Percentiles rank a stretch among this genome's conserved stretches.
phyloP scores from a whole-genome alignment of 2,888 invertebrate species.

The Hemithea aestivaria region DNA sequence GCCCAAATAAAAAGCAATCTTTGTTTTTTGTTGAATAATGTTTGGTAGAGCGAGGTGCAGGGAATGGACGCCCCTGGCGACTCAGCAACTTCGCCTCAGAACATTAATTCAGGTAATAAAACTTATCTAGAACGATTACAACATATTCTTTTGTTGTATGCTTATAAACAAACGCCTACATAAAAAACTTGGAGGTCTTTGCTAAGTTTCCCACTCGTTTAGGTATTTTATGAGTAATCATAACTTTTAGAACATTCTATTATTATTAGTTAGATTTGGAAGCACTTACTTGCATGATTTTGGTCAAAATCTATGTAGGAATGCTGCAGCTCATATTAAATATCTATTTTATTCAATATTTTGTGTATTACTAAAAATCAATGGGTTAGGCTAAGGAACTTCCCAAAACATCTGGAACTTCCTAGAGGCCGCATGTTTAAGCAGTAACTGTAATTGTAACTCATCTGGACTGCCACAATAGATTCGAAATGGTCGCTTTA shows the following conservation, averaged over 20 bases:
- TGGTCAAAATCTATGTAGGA: no score
- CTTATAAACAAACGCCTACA: conserved; percentile 64
- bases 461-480: no score
- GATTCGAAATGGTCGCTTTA: no score
- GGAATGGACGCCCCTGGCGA: conserved; percentile 88
- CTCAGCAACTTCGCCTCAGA: conserved; percentile 90
- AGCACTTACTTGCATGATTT: no score
- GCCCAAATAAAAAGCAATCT: conserved; percentile 6
- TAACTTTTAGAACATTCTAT: background rate
- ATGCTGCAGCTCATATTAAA: no score
- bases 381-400: no score
- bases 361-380: no score
- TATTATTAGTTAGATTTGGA: no score
- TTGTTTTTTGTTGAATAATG: conserved; percentile 50
- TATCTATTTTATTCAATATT: no score
- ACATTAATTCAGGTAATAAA: conserved; percentile 85
- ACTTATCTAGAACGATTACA: background rate
- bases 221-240: background rate
- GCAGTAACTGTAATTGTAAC: no score
- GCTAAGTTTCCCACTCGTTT: background rate
- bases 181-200: background rate
- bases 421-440: no score
- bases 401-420: no score
- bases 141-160: conserved; percentile 10
- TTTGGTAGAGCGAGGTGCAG: conserved; percentile 84